A percentile compares a stretch with the other conserved stretches of the same genome.
phyloP scores from a whole-genome alignment of 2,888 invertebrate species.

The Chirona hameri region DNA sequence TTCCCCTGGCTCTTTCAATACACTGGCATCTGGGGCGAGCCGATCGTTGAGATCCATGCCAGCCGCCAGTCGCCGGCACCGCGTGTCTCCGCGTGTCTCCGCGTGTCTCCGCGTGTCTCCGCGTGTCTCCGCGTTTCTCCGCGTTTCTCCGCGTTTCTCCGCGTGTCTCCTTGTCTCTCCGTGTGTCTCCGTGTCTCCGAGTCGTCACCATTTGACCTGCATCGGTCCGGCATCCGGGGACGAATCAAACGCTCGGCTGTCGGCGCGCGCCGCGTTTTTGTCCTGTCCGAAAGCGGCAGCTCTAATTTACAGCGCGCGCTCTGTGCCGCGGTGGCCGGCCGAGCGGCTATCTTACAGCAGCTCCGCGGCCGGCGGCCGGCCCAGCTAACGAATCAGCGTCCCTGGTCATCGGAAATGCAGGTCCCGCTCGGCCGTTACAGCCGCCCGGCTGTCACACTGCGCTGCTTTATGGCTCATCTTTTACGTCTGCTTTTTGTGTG shows the following conservation, averaged over 20 bases:
- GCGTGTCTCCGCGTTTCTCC: neutral
- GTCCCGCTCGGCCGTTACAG: neutral
- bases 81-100: too few species aligned
- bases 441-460: neutral
- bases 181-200: neutral
- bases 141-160: too few species aligned
- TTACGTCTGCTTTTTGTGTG: constrained; percentile 5
- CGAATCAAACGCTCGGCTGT: constrained; percentile 6
- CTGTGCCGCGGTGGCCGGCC: neutral
- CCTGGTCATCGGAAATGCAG: neutral
- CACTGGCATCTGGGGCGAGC: too few species aligned
- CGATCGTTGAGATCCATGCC: too few species aligned
- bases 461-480: constrained; percentile 13
- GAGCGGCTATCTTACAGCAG: neutral
- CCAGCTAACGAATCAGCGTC: neutral
- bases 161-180: too few species aligned
- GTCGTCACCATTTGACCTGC: neutral
- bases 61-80: too few species aligned
- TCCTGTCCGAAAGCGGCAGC: neutral
- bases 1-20: too few species aligned
- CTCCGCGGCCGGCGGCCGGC: neutral
- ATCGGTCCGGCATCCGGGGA: neutral
- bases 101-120: too few species aligned
- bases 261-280: constrained; percentile 9
- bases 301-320: neutral